Conservation (phyloP, 1,140 invertebrate species). For the Lepidotrigona ventralis region DNA sequence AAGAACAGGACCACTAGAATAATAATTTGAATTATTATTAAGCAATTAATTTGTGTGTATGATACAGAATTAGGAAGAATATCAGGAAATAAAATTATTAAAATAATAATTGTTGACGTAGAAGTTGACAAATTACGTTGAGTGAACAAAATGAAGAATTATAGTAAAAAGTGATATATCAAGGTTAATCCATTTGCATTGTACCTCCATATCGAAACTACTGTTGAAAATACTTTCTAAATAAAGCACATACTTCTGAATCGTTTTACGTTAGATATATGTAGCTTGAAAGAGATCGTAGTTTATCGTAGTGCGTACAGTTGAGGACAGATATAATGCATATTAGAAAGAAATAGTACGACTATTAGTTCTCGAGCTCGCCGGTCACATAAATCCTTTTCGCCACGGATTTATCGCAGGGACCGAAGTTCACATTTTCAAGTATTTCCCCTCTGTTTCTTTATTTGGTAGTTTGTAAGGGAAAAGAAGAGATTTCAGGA, state of each 20-base stretch:
- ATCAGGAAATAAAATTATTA: too few species aligned
- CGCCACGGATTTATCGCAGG: not conserved
- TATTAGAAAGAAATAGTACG: not conserved
- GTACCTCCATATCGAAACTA: too few species aligned
- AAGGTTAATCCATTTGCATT: too few species aligned
- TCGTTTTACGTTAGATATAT: not conserved
- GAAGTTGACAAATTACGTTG: too few species aligned
- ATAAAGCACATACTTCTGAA: not conserved
- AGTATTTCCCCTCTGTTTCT: slow-evolving; percentile 4
- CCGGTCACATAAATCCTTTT: not conserved
- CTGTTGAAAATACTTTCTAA: not conserved
- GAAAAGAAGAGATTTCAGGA: not conserved
- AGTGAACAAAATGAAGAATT: too few species aligned
- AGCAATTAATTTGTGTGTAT: too few species aligned
- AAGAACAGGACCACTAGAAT: too few species aligned
- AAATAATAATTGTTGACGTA: too few species aligned
- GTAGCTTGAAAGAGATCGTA: not conserved
- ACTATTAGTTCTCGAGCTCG: not conserved
- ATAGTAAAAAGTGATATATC: too few species aligned
- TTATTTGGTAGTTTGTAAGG: slow-evolving; percentile 10
- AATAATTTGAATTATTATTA: too few species aligned
- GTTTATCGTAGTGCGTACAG: not conserved
- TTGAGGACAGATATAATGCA: not conserved
- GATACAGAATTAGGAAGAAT: too few species aligned
- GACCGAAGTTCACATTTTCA: not conserved